A percentile compares a stretch with the other conserved stretches of the same genome.
Evolutionary conservation across 2,113 vertebrate genomes (phyloP).

Genomic region (Anseranas semipalmata): DNA sequence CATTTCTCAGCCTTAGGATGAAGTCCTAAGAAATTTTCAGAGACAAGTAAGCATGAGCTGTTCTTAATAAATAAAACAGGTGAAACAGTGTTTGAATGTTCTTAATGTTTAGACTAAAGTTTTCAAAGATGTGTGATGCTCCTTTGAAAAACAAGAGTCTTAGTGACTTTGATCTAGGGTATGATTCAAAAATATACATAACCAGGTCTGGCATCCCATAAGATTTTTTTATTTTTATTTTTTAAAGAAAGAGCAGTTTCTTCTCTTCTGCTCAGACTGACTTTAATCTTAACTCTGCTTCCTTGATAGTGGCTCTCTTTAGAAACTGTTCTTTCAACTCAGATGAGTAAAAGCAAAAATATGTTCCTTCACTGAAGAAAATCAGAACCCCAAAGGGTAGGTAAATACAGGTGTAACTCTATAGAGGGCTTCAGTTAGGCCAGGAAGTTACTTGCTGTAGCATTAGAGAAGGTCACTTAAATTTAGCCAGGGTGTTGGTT

Average conservation of each 20-base stretch:
- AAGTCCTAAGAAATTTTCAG: neutral
- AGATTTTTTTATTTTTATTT: neutral
- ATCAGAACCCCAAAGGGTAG: neutral
- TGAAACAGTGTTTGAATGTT: conserved; percentile 42
- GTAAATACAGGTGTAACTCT: neutral
- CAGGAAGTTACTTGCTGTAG: conserved; percentile 25
- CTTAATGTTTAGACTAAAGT: conserved; percentile 12
- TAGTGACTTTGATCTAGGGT: conserved; percentile 41
- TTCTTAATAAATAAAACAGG: conserved; percentile 52
- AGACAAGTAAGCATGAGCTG: neutral
- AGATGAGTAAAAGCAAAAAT: neutral
- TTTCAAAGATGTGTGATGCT: conserved; percentile 42
- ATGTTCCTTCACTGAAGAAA: conserved; percentile 3
- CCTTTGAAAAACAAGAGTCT: conserved; percentile 42
- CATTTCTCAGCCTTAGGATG: neutral
- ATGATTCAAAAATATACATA: conserved; percentile 29
- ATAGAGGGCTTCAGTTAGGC: neutral
- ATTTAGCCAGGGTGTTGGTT: conserved; percentile 5
- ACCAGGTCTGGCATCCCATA: neutral
- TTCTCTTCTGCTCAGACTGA: neutral
- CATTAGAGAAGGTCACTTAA: conserved; percentile 5
- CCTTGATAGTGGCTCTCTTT: neutral
- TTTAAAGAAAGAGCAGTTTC: neutral
- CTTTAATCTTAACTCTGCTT: conserved; percentile 45
- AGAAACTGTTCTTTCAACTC: neutral